phyloP scores from a whole-genome alignment of 1,140 invertebrate species.

The Zophobas atratus region DNA sequence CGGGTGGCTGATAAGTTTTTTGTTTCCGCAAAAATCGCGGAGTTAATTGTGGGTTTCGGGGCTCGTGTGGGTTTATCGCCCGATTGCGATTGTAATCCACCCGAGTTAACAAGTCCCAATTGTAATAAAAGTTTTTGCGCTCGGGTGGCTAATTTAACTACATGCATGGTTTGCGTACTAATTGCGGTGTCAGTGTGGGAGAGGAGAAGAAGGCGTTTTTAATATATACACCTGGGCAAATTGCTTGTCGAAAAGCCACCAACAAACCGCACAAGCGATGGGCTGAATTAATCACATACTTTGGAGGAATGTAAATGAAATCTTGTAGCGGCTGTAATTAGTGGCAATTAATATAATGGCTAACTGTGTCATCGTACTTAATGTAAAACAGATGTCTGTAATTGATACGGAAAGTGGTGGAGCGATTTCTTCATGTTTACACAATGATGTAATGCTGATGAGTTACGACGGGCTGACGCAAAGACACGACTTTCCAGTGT shows the following conservation, averaged over 20 bases:
- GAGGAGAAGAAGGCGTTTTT: constrained; percentile 4
- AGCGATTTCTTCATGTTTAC: constrained; percentile 24
- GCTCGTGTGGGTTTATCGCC: neutral
- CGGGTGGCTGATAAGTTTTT: neutral
- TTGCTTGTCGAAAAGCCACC: constrained; percentile 6
- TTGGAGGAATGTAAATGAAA: constrained; percentile 31
- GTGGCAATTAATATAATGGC: constrained; percentile 30
- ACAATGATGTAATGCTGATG: neutral
- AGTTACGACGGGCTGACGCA: too few species aligned
- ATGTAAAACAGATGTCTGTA: constrained; percentile 42
- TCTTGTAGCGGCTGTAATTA: constrained; percentile 24
- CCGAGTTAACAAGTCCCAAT: neutral
- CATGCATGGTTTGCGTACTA: constrained; percentile 19
- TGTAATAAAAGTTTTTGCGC: neutral
- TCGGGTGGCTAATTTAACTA: neutral
- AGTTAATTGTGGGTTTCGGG: too few species aligned
- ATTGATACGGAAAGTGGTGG: constrained; percentile 15
- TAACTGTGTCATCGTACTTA: constrained; percentile 27
- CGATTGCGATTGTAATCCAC: neutral
- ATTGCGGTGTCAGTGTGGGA: constrained; percentile 11
- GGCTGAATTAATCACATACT: constrained; percentile 26
- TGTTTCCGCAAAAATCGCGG: neutral
- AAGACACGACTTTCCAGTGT: too few species aligned
- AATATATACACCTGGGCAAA: constrained; percentile 27
- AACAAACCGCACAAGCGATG: constrained; percentile 31